Evolutionary conservation across 2,888 invertebrate genomes (phyloP).

Genomic region (Catocala fraxini): DNA sequence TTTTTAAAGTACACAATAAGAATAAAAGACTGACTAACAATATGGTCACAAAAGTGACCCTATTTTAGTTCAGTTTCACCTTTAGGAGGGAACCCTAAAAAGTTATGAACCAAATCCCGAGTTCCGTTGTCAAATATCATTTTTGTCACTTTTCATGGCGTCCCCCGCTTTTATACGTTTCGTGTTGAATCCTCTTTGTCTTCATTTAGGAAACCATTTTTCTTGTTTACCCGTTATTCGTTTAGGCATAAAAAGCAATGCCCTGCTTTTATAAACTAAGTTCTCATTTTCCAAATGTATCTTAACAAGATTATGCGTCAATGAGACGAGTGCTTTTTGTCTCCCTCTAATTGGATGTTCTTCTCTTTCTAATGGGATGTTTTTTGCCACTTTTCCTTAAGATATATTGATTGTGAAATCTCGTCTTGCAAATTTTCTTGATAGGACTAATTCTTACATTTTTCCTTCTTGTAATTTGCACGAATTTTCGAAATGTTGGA

Average conservation of each 20-base stretch:
- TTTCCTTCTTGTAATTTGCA: not conserved
- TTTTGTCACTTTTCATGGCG: conserved; percentile 63
- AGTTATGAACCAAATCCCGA: conserved; percentile 46
- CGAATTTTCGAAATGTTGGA: not conserved
- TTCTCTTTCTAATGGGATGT: conserved; percentile 26
- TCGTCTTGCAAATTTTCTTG: conserved; percentile 8
- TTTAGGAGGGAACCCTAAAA: no score
- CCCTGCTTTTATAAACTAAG: conserved; percentile 45
- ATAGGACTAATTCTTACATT: conserved; percentile 3
- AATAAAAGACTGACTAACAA: no score
- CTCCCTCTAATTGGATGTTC: not conserved
- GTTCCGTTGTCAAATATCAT: conserved; percentile 65
- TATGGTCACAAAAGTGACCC: no score
- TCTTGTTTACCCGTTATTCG: conserved; percentile 73
- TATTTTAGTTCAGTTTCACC: no score
- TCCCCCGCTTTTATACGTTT: conserved; percentile 57
- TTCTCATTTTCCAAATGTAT: conserved; percentile 54
- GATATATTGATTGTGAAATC: conserved; percentile 34
- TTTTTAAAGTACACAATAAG: no score
- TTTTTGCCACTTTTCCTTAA: conserved; percentile 10
- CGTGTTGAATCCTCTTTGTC: conserved; percentile 68
- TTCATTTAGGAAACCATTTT: conserved; percentile 76
- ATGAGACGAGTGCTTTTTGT: conserved; percentile 23
- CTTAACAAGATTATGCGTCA: conserved; percentile 48
- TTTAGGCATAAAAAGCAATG: conserved; percentile 52